These are phyloP conservation scores for Amazona vittata DNA, from an alignment of 2,113 vertebrate genomes.

Conservation along the genomic window DNA sequence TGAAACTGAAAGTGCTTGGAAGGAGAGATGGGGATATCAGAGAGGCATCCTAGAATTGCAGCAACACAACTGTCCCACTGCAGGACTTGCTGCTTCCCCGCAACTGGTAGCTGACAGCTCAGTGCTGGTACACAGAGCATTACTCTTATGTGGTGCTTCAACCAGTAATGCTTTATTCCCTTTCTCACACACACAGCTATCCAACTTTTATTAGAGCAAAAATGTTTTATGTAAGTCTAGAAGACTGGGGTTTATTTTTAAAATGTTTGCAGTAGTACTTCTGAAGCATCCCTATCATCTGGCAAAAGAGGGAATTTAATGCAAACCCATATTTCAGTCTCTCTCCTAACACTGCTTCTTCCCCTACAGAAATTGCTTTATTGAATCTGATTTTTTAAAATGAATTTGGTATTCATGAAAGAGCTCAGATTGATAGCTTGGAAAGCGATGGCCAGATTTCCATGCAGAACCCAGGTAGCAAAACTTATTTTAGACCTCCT, in stretches of 20 bases:
- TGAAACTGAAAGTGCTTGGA: rapidly evolving
- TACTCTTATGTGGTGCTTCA: not conserved
- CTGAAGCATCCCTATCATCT: slow-evolving; percentile 22
- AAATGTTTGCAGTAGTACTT: slow-evolving; percentile 2
- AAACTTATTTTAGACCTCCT: not conserved
- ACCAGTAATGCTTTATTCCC: not conserved
- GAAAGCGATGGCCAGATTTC: not conserved
- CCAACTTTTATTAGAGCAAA: not conserved
- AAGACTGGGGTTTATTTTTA: slow-evolving; percentile 3
- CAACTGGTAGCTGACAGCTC: not conserved
- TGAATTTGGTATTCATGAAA: slow-evolving; percentile 47
- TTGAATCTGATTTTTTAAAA: not conserved
- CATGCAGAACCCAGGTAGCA: not conserved
- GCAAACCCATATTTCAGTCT: slow-evolving; percentile 2
- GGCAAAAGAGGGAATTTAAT: slow-evolving; percentile 39
- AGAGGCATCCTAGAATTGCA: rapidly evolving
- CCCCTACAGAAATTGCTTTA: slow-evolving; percentile 46
- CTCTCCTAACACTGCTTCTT: not conserved
- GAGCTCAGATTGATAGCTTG: not conserved
- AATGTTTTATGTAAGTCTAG: slow-evolving; percentile 4
- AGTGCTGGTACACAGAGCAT: not conserved
- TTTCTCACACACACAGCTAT: not conserved
- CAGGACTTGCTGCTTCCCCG: not conserved
- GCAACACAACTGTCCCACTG: not conserved
- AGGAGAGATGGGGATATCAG: not conserved